Evolutionary conservation across 2,888 invertebrate species (phyloP).

Genomic region (Encarsia formosa): DNA sequence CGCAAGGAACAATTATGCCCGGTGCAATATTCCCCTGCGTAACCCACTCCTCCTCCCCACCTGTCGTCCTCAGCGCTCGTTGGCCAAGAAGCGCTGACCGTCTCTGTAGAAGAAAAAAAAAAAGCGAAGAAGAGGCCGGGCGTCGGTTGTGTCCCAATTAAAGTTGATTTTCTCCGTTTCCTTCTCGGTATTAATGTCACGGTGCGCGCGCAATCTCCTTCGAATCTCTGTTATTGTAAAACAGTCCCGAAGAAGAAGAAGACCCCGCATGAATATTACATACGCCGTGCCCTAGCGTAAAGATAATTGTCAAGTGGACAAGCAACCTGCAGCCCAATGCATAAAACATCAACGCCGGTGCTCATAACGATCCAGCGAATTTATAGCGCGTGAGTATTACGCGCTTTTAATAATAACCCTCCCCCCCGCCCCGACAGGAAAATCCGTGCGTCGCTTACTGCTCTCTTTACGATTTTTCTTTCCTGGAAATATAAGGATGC

Average conservation of each 20-base stretch:
- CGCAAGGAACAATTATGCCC: too few relatives aligned
- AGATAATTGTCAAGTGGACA: constrained; percentile 51
- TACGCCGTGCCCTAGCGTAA: constrained; percentile 50
- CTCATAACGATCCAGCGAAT: constrained; percentile 13
- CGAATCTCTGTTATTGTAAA: constrained; percentile 47
- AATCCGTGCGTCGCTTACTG: background rate
- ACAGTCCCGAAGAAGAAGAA: constrained; percentile 34
- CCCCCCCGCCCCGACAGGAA: background rate
- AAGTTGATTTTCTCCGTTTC: constrained; percentile 48
- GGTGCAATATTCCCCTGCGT: too few relatives aligned
- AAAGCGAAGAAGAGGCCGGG: too few relatives aligned
- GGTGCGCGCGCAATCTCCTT: constrained; percentile 50
- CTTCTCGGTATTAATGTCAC: constrained; percentile 50
- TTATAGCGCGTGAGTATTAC: constrained; percentile 9
- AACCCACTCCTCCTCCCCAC: too few relatives aligned
- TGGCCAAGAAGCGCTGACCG: background rate
- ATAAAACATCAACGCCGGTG: constrained; percentile 34
- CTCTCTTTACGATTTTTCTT: constrained; percentile 16
- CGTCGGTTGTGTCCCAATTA: constrained; percentile 45
- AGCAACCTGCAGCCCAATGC: too few relatives aligned
- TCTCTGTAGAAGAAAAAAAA: too few relatives aligned
- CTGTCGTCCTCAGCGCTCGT: too few relatives aligned
- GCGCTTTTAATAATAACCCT: background rate
- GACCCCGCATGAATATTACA: constrained; percentile 50
- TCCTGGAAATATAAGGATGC: constrained; percentile 15